Conservation (phyloP, 1,140 invertebrate genomes). For the Tetragnatha versicolor region DNA sequence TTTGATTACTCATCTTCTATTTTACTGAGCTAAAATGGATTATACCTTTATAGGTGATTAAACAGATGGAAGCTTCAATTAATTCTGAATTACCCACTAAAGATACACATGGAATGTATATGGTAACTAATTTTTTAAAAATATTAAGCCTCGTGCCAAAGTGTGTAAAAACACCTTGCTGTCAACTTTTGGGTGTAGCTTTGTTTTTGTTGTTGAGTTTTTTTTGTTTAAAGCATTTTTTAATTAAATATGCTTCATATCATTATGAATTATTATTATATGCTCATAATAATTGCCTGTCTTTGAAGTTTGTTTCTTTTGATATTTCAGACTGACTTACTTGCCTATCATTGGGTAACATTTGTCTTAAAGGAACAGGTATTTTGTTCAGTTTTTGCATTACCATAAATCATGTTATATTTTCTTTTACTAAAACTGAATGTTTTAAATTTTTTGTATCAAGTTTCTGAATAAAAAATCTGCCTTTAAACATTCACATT, state of each 20-base stretch:
- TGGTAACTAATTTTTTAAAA: conserved; percentile 29
- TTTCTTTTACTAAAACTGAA: neutral
- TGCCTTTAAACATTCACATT: neutral
- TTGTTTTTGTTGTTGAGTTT: no score
- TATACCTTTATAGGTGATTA: conserved; percentile 31
- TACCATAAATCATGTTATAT: neutral
- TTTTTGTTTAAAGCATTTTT: neutral
- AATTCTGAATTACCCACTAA: conserved; percentile 38
- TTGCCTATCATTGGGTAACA: conserved; percentile 59
- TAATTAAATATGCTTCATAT: neutral
- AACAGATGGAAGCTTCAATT: conserved; percentile 39
- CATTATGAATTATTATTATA: neutral
- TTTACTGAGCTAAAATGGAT: neutral
- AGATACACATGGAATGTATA: conserved; percentile 49
- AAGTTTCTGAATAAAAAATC: neutral
- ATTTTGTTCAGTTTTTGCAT: neutral
- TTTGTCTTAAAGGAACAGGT: conserved; percentile 64
- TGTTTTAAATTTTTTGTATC: neutral
- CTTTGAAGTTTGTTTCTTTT: neutral
- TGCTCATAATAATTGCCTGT: neutral
- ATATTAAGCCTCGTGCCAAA: no score
- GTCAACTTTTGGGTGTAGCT: no score
- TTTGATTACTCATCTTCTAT: neutral
- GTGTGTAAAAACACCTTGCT: no score
- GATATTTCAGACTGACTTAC: conserved; percentile 59